Evolutionary conservation across 2,113 vertebrate genomes (phyloP).

Genomic region (Dasyurus viverrinus): DNA sequence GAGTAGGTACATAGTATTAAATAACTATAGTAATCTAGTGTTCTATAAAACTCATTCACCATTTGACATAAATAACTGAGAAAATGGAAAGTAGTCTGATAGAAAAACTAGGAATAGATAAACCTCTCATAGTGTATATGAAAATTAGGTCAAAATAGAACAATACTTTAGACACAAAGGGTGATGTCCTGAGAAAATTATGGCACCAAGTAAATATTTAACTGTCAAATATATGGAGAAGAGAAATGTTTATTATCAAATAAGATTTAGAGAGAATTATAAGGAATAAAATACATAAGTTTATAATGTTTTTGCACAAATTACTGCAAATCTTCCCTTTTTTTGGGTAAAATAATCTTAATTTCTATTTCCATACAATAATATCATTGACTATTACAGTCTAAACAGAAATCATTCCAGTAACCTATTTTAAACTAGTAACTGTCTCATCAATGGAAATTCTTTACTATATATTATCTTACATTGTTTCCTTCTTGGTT

Average conservation of each 20-base stretch:
- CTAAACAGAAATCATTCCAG: background rate
- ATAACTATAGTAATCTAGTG: background rate
- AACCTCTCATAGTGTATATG: background rate
- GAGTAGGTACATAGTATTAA: background rate
- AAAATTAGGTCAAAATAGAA: background rate
- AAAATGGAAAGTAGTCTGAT: background rate
- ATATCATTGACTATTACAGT: background rate
- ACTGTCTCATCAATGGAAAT: background rate
- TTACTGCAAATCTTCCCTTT: background rate
- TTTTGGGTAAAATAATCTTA: background rate
- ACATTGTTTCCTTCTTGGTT: background rate
- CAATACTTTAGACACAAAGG: background rate
- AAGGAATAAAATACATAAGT: background rate
- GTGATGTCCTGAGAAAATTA: background rate
- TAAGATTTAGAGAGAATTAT: background rate
- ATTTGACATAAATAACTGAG: background rate
- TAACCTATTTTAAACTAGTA: background rate
- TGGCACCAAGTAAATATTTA: background rate
- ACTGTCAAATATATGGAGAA: background rate
- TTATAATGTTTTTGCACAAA: background rate
- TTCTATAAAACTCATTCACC: background rate
- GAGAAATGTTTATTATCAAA: background rate
- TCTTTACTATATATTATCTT: background rate
- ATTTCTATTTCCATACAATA: background rate
- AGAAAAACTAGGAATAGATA: background rate